Conservation (phyloP, 2,113 vertebrate species). For the Uropsilus gracilis region DNA sequence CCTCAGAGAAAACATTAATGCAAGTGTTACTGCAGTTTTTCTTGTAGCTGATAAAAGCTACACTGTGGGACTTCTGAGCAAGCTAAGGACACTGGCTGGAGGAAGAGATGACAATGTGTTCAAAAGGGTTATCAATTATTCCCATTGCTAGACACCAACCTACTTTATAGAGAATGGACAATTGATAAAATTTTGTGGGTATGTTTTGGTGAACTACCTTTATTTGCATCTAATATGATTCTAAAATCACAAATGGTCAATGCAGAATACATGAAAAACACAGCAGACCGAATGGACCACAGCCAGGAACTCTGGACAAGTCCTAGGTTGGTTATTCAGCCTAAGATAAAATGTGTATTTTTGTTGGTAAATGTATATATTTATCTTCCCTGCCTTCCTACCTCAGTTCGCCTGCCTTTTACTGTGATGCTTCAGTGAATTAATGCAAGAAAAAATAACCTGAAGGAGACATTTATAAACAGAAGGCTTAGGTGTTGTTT, state of each 20-base stretch:
- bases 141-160: background rate
- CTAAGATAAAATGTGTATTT: background rate
- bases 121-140: background rate
- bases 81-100: background rate
- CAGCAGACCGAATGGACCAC: background rate
- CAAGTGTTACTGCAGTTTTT: no score
- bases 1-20: background rate
- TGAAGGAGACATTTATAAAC: background rate
- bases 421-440: background rate
- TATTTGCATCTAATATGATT: background rate
- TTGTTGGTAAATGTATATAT: background rate
- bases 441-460: background rate
- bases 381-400: background rate
- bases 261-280: background rate
- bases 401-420: background rate
- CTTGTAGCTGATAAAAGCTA: background rate
- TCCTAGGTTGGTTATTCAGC: no score
- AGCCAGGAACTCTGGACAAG: no score
- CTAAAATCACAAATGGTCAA: background rate
- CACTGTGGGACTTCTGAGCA: background rate
- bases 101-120: background rate
- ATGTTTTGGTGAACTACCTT: background rate
- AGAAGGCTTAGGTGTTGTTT: background rate
- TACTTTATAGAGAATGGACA: background rate
- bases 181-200: background rate